These are phyloP conservation scores for Lutjanus argentimaculatus DNA, from an alignment of 2,797 vertebrate genomes.

Conservation along the genomic window DNA sequence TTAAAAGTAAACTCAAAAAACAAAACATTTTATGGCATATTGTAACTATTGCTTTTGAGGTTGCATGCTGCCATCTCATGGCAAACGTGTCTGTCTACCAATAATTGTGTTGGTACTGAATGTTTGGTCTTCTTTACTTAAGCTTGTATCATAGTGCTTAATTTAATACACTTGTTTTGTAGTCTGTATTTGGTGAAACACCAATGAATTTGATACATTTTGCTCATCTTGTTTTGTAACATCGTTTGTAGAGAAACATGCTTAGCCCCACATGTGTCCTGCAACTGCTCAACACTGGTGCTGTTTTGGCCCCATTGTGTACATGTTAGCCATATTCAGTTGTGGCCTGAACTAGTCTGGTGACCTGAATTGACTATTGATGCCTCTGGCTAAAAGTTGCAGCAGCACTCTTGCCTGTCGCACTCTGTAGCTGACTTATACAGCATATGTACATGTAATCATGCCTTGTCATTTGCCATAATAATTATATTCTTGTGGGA, in stretches of 20 bases:
- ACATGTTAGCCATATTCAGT: conserved; percentile 20
- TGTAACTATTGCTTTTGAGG: no score
- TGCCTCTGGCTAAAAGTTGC: conserved; percentile 46
- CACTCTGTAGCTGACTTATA: conserved; percentile 26
- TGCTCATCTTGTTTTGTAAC: not conserved
- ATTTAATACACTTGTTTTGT: not conserved
- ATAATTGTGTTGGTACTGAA: not conserved
- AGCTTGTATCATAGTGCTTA: not conserved
- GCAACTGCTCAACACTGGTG: not conserved
- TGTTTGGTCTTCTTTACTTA: not conserved
- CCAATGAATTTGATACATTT: not conserved
- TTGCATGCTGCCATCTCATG: no score
- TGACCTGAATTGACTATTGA: conserved; percentile 73
- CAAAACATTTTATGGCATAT: no score
- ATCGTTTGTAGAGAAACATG: not conserved
- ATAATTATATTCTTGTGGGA: not conserved
- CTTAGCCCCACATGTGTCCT: not conserved
- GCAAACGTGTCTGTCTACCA: no score
- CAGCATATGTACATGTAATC: conserved; percentile 16
- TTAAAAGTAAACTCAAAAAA: no score
- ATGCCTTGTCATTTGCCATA: not conserved
- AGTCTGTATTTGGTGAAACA: not conserved
- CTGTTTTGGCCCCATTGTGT: conserved; percentile 22
- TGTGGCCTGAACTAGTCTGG: conserved; percentile 44
- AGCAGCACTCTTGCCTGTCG: conserved; percentile 21